Evolutionary conservation across 2,113 vertebrate genomes (phyloP).

Genomic region (Epinephelus cyanopodus): DNA sequence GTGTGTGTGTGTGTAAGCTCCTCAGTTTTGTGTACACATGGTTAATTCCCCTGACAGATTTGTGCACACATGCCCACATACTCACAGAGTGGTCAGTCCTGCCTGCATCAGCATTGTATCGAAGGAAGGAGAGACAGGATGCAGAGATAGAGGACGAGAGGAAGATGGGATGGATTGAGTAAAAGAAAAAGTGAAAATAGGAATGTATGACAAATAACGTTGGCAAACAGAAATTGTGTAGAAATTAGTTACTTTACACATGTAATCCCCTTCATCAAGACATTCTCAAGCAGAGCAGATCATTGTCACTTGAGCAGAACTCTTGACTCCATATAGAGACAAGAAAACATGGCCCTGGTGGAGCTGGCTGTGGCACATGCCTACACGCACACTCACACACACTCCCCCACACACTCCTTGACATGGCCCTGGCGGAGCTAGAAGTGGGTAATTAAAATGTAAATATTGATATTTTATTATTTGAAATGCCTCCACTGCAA

Average conservation of each 20-base stretch:
- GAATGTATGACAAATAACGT: not conserved
- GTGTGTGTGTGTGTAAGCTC: conserved; percentile 24
- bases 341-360: conserved; percentile 44
- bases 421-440: conserved; percentile 67
- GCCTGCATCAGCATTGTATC: conserved; percentile 59
- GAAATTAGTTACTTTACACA: not conserved
- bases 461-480: conserved; percentile 99
- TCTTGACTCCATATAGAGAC: conserved; percentile 45
- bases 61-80: conserved; percentile 32
- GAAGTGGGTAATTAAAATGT: conserved; percentile 99
- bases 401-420: conserved; percentile 55
- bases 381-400: conserved; percentile 27
- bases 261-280: conserved; percentile 15
- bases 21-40: conserved; percentile 53
- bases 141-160: conserved; percentile 30
- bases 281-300: conserved; percentile 21
- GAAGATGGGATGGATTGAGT: conserved; percentile 15
- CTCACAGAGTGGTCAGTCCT: conserved; percentile 51
- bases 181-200: conserved; percentile 30
- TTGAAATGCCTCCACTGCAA: conserved; percentile 98
- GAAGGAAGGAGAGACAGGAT: conserved; percentile 33
- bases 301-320: conserved; percentile 45
- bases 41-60: conserved; percentile 64
- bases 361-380: conserved; percentile 36
- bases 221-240: conserved; percentile 6